Evolutionary conservation across 2,113 vertebrate genomes (phyloP).

Genomic region (Spizaetus ornatus): DNA sequence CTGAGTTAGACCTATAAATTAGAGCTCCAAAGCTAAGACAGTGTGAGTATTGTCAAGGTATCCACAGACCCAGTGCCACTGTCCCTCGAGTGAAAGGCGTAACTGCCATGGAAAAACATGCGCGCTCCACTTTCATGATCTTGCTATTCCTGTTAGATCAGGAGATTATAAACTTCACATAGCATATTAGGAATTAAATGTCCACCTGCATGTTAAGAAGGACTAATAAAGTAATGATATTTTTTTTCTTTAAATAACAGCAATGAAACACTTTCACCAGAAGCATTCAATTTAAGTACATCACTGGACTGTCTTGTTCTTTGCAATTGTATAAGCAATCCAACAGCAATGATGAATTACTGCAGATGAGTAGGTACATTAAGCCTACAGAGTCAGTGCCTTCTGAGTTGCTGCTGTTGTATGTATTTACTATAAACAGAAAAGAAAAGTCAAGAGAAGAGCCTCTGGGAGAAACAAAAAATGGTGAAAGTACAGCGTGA

Average conservation of each 20-base stretch:
- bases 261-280: background rate
- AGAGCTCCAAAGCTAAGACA: background rate
- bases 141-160: background rate
- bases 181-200: background rate
- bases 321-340: background rate
- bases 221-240: background rate
- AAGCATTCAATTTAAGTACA: background rate
- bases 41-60: background rate
- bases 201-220: background rate
- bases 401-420: slow-evolving; percentile 8
- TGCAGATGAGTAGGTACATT: slow-evolving; percentile 12
- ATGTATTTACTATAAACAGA: background rate
- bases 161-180: background rate
- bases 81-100: background rate
- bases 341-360: slow-evolving; percentile 16
- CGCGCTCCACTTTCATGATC: background rate
- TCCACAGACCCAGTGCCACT: background rate
- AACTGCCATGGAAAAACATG: background rate
- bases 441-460: background rate
- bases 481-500: background rate
- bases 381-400: background rate
- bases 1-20: background rate
- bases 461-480: background rate
- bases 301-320: background rate
- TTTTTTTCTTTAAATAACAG: background rate